A percentile compares a stretch with the other conserved stretches of the same genome.
These are phyloP conservation scores for Indri indri DNA, from an alignment of 2,113 vertebrate species.

Conservation along the genomic window DNA sequence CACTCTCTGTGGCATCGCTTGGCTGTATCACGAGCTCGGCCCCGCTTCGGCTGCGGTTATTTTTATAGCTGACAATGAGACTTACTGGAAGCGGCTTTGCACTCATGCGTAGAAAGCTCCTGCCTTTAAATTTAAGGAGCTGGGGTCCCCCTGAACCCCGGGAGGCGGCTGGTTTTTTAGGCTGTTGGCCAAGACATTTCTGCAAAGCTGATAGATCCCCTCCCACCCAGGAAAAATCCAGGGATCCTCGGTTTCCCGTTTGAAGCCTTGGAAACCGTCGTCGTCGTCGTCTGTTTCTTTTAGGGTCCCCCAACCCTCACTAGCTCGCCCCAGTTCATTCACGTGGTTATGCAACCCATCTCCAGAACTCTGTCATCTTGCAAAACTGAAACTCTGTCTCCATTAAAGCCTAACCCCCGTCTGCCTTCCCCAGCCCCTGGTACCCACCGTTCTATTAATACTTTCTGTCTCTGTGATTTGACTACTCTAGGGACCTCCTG, in stretches of 20 bases:
- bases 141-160: background rate
- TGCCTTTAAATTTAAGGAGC: background rate
- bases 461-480: background rate
- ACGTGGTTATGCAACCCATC: background rate
- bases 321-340: background rate
- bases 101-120: background rate
- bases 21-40: background rate
- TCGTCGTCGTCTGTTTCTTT: no score
- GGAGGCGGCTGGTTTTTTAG: background rate
- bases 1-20: background rate
- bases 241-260: background rate
- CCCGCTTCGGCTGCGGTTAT: background rate
- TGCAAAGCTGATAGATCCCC: background rate
- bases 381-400: background rate
- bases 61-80: background rate
- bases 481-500: background rate
- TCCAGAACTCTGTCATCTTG: background rate
- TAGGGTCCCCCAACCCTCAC: background rate
- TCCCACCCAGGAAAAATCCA: background rate
- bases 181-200: background rate
- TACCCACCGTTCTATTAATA: background rate
- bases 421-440: background rate
- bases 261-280: background rate
- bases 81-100: conserved; percentile 26
- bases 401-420: background rate